Evolutionary conservation across 1,140 invertebrate species (phyloP).

Genomic region (Drosophila quadrilineata): DNA sequence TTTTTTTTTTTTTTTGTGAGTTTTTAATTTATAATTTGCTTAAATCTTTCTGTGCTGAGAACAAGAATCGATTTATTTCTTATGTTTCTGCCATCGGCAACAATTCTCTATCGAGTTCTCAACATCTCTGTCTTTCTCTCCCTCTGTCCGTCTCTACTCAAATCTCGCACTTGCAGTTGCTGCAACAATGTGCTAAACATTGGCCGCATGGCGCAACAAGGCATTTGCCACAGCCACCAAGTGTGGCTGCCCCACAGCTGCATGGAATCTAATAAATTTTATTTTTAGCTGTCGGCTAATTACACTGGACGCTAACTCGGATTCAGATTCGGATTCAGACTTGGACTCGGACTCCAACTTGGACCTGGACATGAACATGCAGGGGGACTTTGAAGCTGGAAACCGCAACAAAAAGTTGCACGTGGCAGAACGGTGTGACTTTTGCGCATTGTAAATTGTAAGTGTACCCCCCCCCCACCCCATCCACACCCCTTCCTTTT

Average conservation of each 20-base stretch:
- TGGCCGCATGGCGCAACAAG: conserved; percentile 16
- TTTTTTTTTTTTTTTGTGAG: background rate
- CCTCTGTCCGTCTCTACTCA: background rate
- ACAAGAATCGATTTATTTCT: no score
- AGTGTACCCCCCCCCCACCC: no score
- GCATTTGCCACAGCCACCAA: conserved; percentile 12
- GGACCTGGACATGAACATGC: background rate
- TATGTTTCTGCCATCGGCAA: no score
- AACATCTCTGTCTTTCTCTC: background rate
- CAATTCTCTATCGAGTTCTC: no score
- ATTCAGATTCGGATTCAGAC: background rate
- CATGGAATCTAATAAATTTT: conserved; percentile 62
- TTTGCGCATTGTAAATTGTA: no score
- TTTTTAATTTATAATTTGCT: no score
- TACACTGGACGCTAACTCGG: conserved; percentile 27
- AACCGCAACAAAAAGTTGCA: conserved; percentile 40
- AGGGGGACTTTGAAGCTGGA: conserved; percentile 6
- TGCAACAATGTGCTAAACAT: conserved; percentile 20
- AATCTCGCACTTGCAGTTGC: conserved; percentile 19
- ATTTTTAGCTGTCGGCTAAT: conserved; percentile 68
- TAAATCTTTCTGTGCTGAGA: no score
- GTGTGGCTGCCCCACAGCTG: conserved; percentile 31
- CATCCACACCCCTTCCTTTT: background rate
- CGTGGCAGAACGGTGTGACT: conserved; percentile 11
- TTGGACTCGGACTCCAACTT: background rate